Evolutionary conservation across 2,888 invertebrate genomes (phyloP).

Genomic region (Magallana nippona): DNA sequence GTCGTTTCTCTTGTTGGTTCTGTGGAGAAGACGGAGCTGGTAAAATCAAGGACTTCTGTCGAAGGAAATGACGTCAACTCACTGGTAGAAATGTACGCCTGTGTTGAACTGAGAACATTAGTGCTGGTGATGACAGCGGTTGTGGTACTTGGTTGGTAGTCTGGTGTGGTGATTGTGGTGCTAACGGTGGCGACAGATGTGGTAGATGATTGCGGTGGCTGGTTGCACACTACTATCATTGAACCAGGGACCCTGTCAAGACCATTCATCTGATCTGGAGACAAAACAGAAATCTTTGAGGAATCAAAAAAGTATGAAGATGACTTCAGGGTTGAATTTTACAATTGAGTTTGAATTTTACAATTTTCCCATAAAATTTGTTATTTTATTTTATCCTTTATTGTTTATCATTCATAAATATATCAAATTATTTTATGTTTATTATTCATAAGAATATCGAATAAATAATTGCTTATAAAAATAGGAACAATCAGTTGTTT

Average conservation of each 20-base stretch:
- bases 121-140: neutral
- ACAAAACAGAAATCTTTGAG: neutral
- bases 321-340: too few relatives aligned
- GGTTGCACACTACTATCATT: neutral
- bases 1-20: too few relatives aligned
- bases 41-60: neutral
- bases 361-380: too few relatives aligned
- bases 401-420: too few relatives aligned
- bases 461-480: too few relatives aligned
- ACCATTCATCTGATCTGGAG: neutral
- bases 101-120: neutral
- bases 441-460: too few relatives aligned
- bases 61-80: neutral
- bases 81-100: neutral
- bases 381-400: too few relatives aligned
- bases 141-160: neutral
- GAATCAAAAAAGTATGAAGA: too few relatives aligned
- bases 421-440: too few relatives aligned
- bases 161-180: neutral
- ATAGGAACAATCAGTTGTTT: too few relatives aligned
- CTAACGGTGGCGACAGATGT: neutral
- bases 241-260: conserved; percentile 3
- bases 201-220: neutral
- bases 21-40: too few relatives aligned
- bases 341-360: too few relatives aligned